These are phyloP conservation scores for Heliconius aoede DNA, from an alignment of 2,888 invertebrate species.

Conservation along the genomic window DNA sequence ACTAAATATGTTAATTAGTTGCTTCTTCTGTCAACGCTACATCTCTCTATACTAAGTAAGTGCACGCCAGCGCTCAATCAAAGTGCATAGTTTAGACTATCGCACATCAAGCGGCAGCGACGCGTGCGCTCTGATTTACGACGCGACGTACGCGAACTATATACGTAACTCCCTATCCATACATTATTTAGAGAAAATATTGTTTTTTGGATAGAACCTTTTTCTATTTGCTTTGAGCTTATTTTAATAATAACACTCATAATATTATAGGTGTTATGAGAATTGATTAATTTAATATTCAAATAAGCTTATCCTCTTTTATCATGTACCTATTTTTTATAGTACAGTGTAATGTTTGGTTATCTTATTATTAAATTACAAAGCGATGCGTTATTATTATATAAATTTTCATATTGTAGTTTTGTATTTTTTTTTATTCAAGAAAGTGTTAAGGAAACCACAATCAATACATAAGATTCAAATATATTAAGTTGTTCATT, in stretches of 20 bases:
- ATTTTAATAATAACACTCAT: not conserved
- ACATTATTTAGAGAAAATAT: not conserved
- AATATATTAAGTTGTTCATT: too few species aligned
- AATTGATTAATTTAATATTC: too few species aligned
- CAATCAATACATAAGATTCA: too few species aligned
- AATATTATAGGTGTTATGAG: not conserved
- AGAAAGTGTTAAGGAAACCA: too few species aligned
- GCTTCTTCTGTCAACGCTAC: conserved; percentile 21
- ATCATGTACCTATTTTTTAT: too few species aligned
- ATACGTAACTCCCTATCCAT: not conserved
- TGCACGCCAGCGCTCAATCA: conserved; percentile 32
- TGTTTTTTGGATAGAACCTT: not conserved
- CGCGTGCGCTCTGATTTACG: conserved; percentile 45
- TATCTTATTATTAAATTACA: too few species aligned
- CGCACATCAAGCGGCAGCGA: conserved; percentile 40
- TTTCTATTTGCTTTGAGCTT: not conserved
- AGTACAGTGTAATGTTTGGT: too few species aligned
- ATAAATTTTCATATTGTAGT: too few species aligned
- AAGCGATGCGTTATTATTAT: too few species aligned
- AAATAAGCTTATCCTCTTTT: too few species aligned
- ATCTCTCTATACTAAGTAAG: conserved; percentile 25
- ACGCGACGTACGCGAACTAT: conserved; percentile 35
- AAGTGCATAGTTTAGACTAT: conserved; percentile 37
- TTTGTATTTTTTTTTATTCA: too few species aligned
- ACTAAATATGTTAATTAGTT: not conserved